Evolutionary conservation across 2,888 invertebrate genomes (phyloP), one percentile per base, ranked within the genome.

Genomic region (Drosophila setosimentum): DNA sequence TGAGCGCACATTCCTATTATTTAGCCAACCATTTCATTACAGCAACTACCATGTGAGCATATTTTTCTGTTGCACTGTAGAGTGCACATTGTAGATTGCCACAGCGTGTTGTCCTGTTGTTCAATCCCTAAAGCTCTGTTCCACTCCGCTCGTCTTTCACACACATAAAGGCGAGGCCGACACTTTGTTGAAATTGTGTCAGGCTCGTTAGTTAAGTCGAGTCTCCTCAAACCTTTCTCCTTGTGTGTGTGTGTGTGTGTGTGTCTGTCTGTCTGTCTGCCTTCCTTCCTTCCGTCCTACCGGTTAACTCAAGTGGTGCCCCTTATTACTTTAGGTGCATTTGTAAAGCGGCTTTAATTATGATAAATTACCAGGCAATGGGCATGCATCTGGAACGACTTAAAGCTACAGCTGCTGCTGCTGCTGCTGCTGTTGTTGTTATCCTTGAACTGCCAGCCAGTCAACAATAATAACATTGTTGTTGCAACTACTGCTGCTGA

Each of bases 371-470:
- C 72, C 74, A 64, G 54, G 50, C 59, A 71, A 71, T 73, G 62
- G 64, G 51, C 75, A 67, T 65, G 54, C 70, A 71, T 60, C 73
- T 72, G 67, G 53, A 32, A 8, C 18, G 55, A 57, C 65, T 68
- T 67, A 8, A 45, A 29, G 50, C 50, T 24, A 24, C 30, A 18
- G 51, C 40, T 42, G 48, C 27, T 32, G 35, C n/a, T 42, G 42
- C 10, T 42, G 48, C 21, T 33, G 63, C 58, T 66, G 48, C 21
- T 33, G 63, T 45, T 66, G 81, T 54, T 63, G 71, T 70, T 88
- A 88, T 84, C 83, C 89, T 88, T 84, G 83, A 84, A 70, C 88
- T 88, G 86, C 73, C 88, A 79, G 77, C 60, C 62, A 69, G 55
- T 16, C n/a, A n/a, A n/a, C n/a, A n/a, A n/a, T n/a, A n/a, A n/a